These are phyloP conservation scores for Drosophila asahinai DNA, from an alignment of 1,140 invertebrate species.

Conservation along the genomic window DNA sequence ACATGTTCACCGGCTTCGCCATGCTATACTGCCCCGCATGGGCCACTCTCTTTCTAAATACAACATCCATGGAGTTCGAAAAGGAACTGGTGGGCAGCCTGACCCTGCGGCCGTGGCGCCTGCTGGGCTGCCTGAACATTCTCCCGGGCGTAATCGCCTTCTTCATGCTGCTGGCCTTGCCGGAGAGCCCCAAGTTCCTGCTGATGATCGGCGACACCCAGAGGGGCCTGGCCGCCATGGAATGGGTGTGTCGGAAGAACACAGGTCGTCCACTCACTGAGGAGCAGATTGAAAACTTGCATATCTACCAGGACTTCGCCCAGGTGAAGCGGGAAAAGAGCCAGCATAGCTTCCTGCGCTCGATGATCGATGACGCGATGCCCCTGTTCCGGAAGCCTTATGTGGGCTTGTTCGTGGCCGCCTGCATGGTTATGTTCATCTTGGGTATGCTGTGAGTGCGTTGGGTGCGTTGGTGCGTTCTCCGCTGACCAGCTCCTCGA, in stretches of 20 bases:
- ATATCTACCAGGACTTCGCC: conserved; percentile 19
- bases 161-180: conserved; percentile 53
- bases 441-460: conserved; percentile 55
- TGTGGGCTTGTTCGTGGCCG: conserved; percentile 39
- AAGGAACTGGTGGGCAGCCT: conserved; percentile 6
- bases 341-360: conserved; percentile 20
- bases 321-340: conserved; percentile 9
- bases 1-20: conserved; percentile 67
- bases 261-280: conserved; percentile 38
- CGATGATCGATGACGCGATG: conserved; percentile 61
- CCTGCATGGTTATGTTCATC: conserved; percentile 64
- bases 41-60: conserved; percentile 33
- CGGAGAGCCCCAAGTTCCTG: conserved; percentile 66
- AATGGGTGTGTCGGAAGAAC: conserved; percentile 55
- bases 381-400: conserved; percentile 62
- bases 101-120: conserved; percentile 50
- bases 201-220: conserved; percentile 55
- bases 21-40: conserved; percentile 58
- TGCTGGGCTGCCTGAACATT: conserved; percentile 47
- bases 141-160: conserved; percentile 57
- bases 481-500: neutral
- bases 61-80: conserved; percentile 51
- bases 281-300: conserved; percentile 47
- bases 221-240: conserved; percentile 43
- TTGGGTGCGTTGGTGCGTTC: too few relatives aligned